A percentile compares a stretch with the other conserved stretches of the same genome.
Evolutionary conservation across 2,888 invertebrate genomes (phyloP).

Genomic region (Drosophila bunnanda): DNA sequence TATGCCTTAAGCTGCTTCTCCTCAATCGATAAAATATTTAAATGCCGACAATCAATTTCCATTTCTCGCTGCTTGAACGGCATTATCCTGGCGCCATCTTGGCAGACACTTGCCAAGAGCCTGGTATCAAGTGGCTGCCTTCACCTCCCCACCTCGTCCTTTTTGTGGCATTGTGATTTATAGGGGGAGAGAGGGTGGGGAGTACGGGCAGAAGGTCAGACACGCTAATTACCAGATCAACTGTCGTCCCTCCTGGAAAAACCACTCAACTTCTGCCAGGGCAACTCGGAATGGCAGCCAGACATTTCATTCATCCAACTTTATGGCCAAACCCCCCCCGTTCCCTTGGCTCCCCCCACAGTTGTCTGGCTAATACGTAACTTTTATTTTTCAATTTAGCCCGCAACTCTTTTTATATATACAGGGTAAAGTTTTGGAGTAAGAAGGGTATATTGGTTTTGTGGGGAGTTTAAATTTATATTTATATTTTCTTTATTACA

Average conservation of each 20-base stretch:
- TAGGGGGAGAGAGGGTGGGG: background rate
- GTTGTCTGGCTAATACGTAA: slow-evolving; percentile 58
- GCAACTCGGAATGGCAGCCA: slow-evolving; percentile 43
- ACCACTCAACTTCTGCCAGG: slow-evolving; percentile 39
- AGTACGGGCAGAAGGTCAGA: slow-evolving; percentile 58
- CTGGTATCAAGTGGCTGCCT: slow-evolving; percentile 29
- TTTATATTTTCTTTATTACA: too few species aligned
- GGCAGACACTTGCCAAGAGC: slow-evolving; percentile 35
- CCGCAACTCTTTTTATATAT: slow-evolving; percentile 43
- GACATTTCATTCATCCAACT: slow-evolving; percentile 78
- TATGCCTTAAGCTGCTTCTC: background rate
- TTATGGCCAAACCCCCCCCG: slow-evolving; percentile 55
- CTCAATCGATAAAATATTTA: slow-evolving; percentile 75
- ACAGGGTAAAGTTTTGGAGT: too few species aligned
- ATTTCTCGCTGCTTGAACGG: slow-evolving; percentile 55
- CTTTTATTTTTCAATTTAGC: slow-evolving; percentile 82
- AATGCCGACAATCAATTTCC: slow-evolving; percentile 74
- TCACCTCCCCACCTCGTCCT: background rate
- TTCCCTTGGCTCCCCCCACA: background rate
- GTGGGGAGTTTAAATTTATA: too few species aligned
- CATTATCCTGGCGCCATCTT: slow-evolving; percentile 55
- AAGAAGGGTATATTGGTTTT: background rate
- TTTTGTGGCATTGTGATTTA: slow-evolving; percentile 33
- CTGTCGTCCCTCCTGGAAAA: slow-evolving; percentile 28
- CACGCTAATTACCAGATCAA: slow-evolving; percentile 77